Conservation (phyloP, 1,140 invertebrate species). For the Drosophila watanabei region DNA sequence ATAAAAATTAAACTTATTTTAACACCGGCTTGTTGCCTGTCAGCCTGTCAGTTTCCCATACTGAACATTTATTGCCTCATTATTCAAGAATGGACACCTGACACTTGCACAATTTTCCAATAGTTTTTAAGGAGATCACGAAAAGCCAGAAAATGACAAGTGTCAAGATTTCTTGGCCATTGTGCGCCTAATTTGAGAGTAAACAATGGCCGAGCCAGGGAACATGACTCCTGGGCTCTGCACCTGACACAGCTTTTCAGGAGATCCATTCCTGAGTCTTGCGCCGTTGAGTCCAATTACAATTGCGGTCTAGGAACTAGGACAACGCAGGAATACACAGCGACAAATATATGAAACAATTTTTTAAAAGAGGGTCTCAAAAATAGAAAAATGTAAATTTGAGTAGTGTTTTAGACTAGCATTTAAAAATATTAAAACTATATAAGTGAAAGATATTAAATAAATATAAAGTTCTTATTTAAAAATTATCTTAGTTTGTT, state of each 20-base stretch:
- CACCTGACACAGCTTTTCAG: conserved; percentile 10
- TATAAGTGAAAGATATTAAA: too few species aligned
- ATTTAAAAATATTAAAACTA: too few species aligned
- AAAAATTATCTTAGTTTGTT: too few species aligned
- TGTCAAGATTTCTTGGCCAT: conserved; percentile 64
- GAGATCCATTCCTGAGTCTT: background rate
- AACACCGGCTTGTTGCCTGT: background rate
- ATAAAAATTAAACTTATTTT: too few species aligned
- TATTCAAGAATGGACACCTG: conserved; percentile 26
- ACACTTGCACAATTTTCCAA: conserved; percentile 12
- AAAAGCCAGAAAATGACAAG: conserved; percentile 39
- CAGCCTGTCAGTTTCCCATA: background rate
- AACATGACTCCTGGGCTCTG: conserved; percentile 39
- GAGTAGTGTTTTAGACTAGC: too few species aligned
- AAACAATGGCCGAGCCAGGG: conserved; percentile 49
- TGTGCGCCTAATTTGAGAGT: conserved; percentile 76
- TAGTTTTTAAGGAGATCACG: conserved; percentile 5
- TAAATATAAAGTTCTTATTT: too few species aligned
- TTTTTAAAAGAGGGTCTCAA: background rate
- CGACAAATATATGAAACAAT: background rate
- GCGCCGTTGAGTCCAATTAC: conserved; percentile 35
- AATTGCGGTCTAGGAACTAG: conserved; percentile 23
- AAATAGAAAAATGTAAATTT: background rate
- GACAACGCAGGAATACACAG: background rate
- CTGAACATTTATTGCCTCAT: background rate